Evolutionary conservation across 1,140 invertebrate species (phyloP).

Genomic region (Monochamus saltuarius): DNA sequence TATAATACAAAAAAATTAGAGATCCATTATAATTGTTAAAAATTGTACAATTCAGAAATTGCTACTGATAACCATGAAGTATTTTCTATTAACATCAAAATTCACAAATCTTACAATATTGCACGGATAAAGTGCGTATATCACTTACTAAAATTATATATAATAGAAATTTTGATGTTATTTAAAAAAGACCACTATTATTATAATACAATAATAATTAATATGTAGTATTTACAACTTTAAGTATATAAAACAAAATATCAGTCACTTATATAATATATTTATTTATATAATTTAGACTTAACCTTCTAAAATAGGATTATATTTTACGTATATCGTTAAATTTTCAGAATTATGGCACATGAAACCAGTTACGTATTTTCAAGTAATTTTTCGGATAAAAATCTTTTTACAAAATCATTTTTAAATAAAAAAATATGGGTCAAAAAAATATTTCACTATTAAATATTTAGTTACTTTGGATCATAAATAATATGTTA

Average conservation of each 20-base stretch:
- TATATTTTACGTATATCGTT: slow-evolving; percentile 45
- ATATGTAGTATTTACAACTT: slow-evolving; percentile 18
- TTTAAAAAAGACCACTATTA: slow-evolving; percentile 3
- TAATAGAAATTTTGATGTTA: neutral
- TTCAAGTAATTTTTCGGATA: slow-evolving; percentile 10
- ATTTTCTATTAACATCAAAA: neutral
- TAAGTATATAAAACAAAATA: slow-evolving; percentile 11
- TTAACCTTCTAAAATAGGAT: slow-evolving; percentile 27
- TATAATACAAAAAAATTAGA: slow-evolving; percentile 23
- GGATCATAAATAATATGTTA: slow-evolving; percentile 41
- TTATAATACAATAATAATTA: slow-evolving; percentile 3
- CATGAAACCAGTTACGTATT: slow-evolving; percentile 34
- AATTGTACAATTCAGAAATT: too few species aligned
- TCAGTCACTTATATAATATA: slow-evolving; percentile 8
- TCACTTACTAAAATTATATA: slow-evolving; percentile 13
- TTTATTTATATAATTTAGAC: slow-evolving; percentile 9
- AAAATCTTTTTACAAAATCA: slow-evolving; percentile 20
- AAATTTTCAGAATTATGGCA: slow-evolving; percentile 36
- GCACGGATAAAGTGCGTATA: slow-evolving; percentile 18
- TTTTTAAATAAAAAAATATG: slow-evolving; percentile 21
- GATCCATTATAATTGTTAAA: slow-evolving; percentile 22
- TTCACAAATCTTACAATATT: slow-evolving; percentile 16
- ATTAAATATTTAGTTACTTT: slow-evolving; percentile 36
- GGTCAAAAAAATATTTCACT: slow-evolving; percentile 37
- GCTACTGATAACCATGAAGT: too few species aligned